Evolutionary conservation across 2,113 vertebrate species (phyloP).

Genomic region (Australoheros scitulus): DNA sequence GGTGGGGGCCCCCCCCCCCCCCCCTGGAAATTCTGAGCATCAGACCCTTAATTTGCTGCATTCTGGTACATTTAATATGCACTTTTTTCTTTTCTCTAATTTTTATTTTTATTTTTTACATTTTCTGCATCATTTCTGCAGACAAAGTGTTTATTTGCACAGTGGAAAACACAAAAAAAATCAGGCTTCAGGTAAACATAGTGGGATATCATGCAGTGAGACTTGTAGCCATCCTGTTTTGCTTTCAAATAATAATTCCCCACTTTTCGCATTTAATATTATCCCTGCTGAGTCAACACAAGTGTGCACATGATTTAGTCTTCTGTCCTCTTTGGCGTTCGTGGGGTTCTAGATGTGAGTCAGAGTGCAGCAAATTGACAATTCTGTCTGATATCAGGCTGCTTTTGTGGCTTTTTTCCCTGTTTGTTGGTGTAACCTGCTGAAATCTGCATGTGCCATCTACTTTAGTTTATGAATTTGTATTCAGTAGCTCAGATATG

Average conservation of each 20-base stretch:
- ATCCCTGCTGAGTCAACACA: constrained; percentile 1
- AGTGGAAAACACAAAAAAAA: background rate
- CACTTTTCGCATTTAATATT: background rate
- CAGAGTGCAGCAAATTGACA: background rate
- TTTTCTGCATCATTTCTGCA: background rate
- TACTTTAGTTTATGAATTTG: background rate
- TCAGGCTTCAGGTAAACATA: background rate
- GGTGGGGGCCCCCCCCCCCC: too few relatives aligned
- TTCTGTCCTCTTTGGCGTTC: background rate
- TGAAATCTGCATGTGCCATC: background rate
- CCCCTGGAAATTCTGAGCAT: background rate
- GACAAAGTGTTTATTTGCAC: background rate
- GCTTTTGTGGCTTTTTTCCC: background rate
- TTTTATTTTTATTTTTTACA: too few relatives aligned
- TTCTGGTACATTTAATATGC: too few relatives aligned
- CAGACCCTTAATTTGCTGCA: background rate
- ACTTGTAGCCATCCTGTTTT: background rate
- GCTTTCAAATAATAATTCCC: background rate
- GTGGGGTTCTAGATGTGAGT: background rate
- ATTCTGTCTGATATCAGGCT: background rate
- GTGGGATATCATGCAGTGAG: background rate
- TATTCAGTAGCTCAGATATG: background rate
- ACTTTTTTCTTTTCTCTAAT: too few relatives aligned
- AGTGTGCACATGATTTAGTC: background rate
- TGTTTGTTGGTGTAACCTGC: background rate